A percentile compares a stretch with the other conserved stretches of the same genome.
Evolutionary conservation across 2,888 invertebrate species (phyloP).

Genomic region (Mesochorus sp.): DNA sequence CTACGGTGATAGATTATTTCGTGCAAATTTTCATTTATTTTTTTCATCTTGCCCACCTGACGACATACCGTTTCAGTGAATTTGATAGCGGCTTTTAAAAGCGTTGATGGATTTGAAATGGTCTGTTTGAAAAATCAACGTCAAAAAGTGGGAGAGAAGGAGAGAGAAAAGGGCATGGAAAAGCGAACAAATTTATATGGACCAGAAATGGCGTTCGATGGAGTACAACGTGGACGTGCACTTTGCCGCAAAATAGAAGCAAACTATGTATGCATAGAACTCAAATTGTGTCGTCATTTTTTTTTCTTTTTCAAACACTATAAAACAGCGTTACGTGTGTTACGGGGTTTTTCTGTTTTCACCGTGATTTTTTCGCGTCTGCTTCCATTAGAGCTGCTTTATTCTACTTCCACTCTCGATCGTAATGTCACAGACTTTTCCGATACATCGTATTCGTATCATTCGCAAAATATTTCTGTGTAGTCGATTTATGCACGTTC

Average conservation of each 20-base stretch:
- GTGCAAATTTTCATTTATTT: background rate
- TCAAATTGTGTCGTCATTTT: too few species aligned
- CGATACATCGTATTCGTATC: too few species aligned
- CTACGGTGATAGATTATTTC: slow-evolving; percentile 20
- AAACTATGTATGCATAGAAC: background rate
- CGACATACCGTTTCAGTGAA: background rate
- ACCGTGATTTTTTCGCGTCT: too few species aligned
- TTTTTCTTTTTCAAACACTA: too few species aligned
- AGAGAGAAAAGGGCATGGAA: background rate
- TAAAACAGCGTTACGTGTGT: too few species aligned
- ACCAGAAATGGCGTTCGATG: slow-evolving; percentile 40
- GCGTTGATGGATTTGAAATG: slow-evolving; percentile 34
- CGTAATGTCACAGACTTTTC: too few species aligned
- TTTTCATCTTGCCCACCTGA: background rate
- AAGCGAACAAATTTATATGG: slow-evolving; percentile 36
- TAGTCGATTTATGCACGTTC: too few species aligned
- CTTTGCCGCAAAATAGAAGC: slow-evolving; percentile 17
- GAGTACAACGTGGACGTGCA: slow-evolving; percentile 11
- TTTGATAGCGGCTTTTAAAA: slow-evolving; percentile 41
- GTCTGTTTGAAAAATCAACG: slow-evolving; percentile 28
- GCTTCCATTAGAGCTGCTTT: too few species aligned
- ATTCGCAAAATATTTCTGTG: too few species aligned
- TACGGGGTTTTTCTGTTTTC: too few species aligned
- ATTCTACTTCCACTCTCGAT: too few species aligned
- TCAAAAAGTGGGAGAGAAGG: background rate